A percentile compares a stretch with the other conserved stretches of the same genome.
phyloP scores from a whole-genome alignment of 2,888 invertebrate species.

The Tribolium freemani region DNA sequence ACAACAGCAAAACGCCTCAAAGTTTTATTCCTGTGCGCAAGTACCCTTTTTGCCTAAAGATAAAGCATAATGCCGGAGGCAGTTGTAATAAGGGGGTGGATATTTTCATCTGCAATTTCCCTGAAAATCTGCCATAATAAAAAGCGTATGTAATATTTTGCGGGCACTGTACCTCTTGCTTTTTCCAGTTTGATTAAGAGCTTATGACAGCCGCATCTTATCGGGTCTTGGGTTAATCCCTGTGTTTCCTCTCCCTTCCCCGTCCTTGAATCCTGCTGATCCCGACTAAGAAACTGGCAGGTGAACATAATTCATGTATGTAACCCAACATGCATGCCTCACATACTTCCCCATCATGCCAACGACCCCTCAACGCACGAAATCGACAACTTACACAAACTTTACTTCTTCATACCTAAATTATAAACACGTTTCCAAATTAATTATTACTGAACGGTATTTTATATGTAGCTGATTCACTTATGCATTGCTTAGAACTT shows the following conservation, averaged over 20 bases:
- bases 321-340: slow-evolving; percentile 21
- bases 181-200: slow-evolving; percentile 48
- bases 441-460: neutral
- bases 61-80: slow-evolving; percentile 42
- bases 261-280: slow-evolving; percentile 19
- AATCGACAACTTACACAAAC: neutral
- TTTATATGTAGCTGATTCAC: too few species aligned
- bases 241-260: slow-evolving; percentile 32
- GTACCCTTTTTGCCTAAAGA: slow-evolving; percentile 40
- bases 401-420: neutral
- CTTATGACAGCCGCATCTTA: slow-evolving; percentile 49
- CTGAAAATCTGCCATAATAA: slow-evolving; percentile 43
- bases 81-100: slow-evolving; percentile 45
- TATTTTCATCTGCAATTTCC: slow-evolving; percentile 42
- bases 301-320: slow-evolving; percentile 42
- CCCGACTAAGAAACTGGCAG: slow-evolving; percentile 38
- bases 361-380: slow-evolving; percentile 1
- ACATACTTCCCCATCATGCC: slow-evolving; percentile 22
- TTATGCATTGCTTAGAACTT: too few species aligned
- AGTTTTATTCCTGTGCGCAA: slow-evolving; percentile 13
- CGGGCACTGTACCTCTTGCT: slow-evolving; percentile 39
- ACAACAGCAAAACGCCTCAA: slow-evolving; percentile 24
- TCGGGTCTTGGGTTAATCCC: slow-evolving; percentile 44
- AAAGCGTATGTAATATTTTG: slow-evolving; percentile 46
- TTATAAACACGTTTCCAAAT: neutral